These are phyloP conservation scores for Calonectris borealis DNA, from an alignment of 2,113 vertebrate genomes.

Conservation along the genomic window DNA sequence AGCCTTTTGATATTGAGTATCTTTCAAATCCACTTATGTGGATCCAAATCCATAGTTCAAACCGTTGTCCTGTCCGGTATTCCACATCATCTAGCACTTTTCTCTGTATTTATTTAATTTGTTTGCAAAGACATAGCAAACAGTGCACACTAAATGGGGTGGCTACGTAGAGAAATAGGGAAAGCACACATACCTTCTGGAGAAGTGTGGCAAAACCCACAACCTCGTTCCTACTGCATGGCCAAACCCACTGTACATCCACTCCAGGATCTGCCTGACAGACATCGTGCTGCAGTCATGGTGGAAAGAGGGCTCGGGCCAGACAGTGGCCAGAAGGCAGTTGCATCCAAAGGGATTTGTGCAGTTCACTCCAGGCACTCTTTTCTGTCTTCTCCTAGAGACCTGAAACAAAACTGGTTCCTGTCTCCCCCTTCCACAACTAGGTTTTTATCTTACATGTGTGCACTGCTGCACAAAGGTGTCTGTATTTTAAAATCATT, in stretches of 20 bases:
- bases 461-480: background rate
- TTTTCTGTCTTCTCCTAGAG: background rate
- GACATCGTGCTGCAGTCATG: background rate
- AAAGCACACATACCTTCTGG: background rate
- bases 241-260: background rate
- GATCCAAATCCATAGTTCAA: background rate
- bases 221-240: background rate
- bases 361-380: background rate
- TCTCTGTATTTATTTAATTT: background rate
- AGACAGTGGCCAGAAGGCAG: background rate
- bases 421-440: background rate
- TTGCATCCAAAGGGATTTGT: background rate
- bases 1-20: background rate
- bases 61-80: background rate
- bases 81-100: background rate
- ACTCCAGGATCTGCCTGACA: background rate
- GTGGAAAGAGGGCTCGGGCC: background rate
- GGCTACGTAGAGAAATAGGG: background rate
- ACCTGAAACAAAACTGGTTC: background rate
- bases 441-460: background rate
- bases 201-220: background rate
- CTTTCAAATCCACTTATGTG: background rate
- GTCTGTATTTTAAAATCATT: background rate
- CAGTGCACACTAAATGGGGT: background rate
- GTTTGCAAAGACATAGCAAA: background rate